A percentile compares a stretch with the other conserved stretches of the same genome.
These are phyloP conservation scores for Trichosurus vulpecula DNA, from an alignment of 2,797 vertebrate species.

Conservation along the genomic window DNA sequence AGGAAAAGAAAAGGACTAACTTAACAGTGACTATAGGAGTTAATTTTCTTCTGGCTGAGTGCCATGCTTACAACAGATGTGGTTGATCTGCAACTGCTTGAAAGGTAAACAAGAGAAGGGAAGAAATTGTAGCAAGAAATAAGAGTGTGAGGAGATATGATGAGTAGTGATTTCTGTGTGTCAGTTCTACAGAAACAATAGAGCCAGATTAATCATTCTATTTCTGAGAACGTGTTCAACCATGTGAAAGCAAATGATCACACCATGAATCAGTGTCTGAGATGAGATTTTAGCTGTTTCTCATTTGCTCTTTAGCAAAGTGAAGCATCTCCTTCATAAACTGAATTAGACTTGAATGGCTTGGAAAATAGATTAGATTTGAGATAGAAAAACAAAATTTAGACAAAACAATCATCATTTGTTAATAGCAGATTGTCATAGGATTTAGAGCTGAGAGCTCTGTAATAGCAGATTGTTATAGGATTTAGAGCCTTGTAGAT, in stretches of 20 bases:
- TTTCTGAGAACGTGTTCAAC: slow-evolving; percentile 24
- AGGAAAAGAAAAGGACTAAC: not conserved
- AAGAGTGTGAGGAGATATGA: slow-evolving; percentile 2
- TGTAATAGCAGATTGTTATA: not conserved
- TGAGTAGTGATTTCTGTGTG: slow-evolving; percentile 26
- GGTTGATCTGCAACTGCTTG: slow-evolving; percentile 28
- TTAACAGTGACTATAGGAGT: slow-evolving; percentile 25
- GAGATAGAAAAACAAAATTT: not conserved
- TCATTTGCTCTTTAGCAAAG: not conserved
- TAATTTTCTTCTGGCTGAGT: slow-evolving; percentile 45
- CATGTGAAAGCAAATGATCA: slow-evolving; percentile 13
- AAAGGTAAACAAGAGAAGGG: slow-evolving; percentile 40
- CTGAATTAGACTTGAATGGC: slow-evolving; percentile 2
- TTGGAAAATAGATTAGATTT: not conserved
- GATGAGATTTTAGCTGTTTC: slow-evolving; percentile 14
- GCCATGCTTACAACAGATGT: slow-evolving; percentile 29
- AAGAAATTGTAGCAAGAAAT: slow-evolving; percentile 14
- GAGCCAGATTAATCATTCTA: slow-evolving; percentile 11
- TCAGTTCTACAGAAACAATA: not conserved
- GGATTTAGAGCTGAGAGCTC: not conserved
- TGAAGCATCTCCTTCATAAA: slow-evolving; percentile 29
- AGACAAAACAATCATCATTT: not conserved
- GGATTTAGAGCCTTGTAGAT: not conserved
- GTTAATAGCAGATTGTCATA: not conserved
- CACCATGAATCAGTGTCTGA: not conserved